phyloP scores from a whole-genome alignment of 2,888 invertebrate genomes.

The Cryptus viduatorius region DNA sequence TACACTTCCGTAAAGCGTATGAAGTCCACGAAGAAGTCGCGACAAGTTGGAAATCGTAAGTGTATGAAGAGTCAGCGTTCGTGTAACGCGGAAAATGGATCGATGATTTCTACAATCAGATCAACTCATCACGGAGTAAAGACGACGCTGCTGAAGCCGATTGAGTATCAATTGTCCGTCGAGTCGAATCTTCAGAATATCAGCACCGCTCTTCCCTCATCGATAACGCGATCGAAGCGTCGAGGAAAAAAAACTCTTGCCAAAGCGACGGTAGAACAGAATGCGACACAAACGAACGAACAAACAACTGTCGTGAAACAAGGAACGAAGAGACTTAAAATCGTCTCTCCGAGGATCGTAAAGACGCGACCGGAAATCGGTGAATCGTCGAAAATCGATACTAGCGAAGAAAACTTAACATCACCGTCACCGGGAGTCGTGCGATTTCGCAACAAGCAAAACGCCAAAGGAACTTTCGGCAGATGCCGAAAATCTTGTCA shows the following conservation, averaged over 20 bases:
- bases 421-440: slow-evolving; percentile 43
- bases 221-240: slow-evolving; percentile 43
- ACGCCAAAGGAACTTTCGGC: slow-evolving; percentile 67
- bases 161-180: slow-evolving; percentile 46
- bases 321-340: slow-evolving; percentile 80
- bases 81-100: slow-evolving; percentile 68
- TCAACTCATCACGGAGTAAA: slow-evolving; percentile 67
- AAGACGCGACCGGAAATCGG: slow-evolving; percentile 76
- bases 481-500: slow-evolving; percentile 69
- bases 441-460: slow-evolving; percentile 74
- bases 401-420: slow-evolving; percentile 30
- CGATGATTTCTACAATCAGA: slow-evolving; percentile 67
- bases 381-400: slow-evolving; percentile 72
- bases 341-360: slow-evolving; percentile 72
- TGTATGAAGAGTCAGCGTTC: slow-evolving; percentile 73
- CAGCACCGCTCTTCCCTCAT: neutral
- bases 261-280: slow-evolving; percentile 52
- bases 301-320: slow-evolving; percentile 76
- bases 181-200: slow-evolving; percentile 43
- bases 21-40: slow-evolving; percentile 76
- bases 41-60: slow-evolving; percentile 75
- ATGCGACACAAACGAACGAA: slow-evolving; percentile 36
- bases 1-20: slow-evolving; percentile 79
- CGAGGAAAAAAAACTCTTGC: slow-evolving; percentile 51
- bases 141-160: slow-evolving; percentile 54